phyloP scores from a whole-genome alignment of 2,888 invertebrate species.

The Scaptomyza flava region DNA sequence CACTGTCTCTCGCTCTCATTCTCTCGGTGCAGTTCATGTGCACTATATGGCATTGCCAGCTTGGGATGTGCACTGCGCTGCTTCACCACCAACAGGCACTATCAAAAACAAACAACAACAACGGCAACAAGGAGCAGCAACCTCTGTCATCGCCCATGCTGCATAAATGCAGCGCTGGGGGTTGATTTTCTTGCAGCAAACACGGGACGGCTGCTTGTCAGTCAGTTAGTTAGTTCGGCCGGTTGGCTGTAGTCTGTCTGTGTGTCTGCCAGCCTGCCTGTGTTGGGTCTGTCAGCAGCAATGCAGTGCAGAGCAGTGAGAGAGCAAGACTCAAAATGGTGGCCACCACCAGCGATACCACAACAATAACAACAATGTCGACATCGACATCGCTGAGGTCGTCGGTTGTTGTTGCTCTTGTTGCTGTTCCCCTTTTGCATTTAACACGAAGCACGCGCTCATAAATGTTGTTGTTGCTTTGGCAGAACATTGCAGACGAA shows the following conservation, averaged over 20 bases:
- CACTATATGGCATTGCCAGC: constrained; percentile 46
- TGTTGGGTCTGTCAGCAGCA: constrained; percentile 20
- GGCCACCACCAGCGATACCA: constrained; percentile 68
- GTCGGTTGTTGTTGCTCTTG: constrained; percentile 22
- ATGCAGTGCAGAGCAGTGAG: constrained; percentile 39
- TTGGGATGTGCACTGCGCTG: constrained; percentile 6
- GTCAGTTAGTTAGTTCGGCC: constrained; percentile 48
- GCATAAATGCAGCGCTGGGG: constrained; percentile 52
- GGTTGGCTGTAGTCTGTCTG: constrained; percentile 11
- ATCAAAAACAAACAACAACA: constrained; percentile 26
- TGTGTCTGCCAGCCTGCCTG: constrained; percentile 8
- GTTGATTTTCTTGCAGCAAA: constrained; percentile 68
- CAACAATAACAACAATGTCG: constrained; percentile 63
- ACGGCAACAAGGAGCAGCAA: constrained; percentile 32
- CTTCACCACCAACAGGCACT: constrained; percentile 15
- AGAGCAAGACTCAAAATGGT: constrained; percentile 72
- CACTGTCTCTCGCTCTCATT: not conserved
- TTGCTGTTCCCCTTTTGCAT: constrained; percentile 53
- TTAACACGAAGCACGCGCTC: constrained; percentile 63
- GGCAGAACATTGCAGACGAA: not conserved
- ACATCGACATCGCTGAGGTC: constrained; percentile 65
- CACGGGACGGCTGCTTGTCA: constrained; percentile 58
- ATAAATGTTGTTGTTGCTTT: constrained; percentile 23
- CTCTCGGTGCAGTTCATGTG: constrained; percentile 54
- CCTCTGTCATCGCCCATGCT: constrained; percentile 40